Conservation (phyloP, 2,113 vertebrate genomes). For the Seriola aureovittata region DNA sequence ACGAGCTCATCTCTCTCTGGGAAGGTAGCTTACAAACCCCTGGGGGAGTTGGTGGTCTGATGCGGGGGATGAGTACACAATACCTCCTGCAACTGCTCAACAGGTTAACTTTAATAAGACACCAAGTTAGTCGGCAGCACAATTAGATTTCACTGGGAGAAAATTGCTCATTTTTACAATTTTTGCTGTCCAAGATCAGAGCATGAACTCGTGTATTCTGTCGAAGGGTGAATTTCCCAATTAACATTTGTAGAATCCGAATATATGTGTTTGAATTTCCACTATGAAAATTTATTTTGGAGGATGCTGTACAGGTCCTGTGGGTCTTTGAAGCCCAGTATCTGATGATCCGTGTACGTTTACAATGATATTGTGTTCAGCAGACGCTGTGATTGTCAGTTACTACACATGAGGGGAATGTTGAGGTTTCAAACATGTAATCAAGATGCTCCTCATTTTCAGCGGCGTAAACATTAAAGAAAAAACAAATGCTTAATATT, state of each 20-base stretch:
- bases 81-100: neutral
- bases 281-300: neutral
- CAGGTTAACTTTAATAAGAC: neutral
- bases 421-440: neutral
- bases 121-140: neutral
- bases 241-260: constrained; percentile 24
- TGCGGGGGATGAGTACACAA: neutral
- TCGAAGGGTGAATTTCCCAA: constrained; percentile 31
- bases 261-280: neutral
- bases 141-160: neutral
- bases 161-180: neutral
- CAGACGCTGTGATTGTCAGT: too few relatives aligned
- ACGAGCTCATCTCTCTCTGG: neutral
- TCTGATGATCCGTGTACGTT: neutral
- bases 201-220: constrained; percentile 11
- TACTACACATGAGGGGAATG: neutral
- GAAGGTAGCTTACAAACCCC: neutral
- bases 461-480: neutral
- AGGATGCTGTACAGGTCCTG: neutral
- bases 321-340: neutral
- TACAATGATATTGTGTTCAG: neutral
- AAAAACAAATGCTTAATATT: neutral
- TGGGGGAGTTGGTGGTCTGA: neutral
- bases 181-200: constrained; percentile 43
- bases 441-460: neutral